Evolutionary conservation across 2,113 vertebrate genomes (phyloP), one percentile per base, ranked within the genome.

Genomic region (Nematolebias whitei): DNA sequence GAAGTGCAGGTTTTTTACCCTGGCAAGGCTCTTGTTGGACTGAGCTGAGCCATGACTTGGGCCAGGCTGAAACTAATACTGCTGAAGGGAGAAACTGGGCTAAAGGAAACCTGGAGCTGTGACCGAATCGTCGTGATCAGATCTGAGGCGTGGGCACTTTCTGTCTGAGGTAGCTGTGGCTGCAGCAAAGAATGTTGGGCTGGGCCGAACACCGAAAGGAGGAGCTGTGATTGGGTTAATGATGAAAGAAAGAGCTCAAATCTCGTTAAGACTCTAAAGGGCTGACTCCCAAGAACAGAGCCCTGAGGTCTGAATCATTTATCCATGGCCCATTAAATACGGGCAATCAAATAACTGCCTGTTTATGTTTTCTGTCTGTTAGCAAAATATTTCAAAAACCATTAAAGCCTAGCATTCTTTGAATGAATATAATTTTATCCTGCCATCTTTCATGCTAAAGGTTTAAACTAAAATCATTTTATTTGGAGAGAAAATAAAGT

Each of bases 1-100:
- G 71, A 84, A 85, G 79, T 85, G 83, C 83, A 75, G 81, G 59
- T 81, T 82, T 76, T 89, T 87, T 75, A 79, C 82, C 78, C 74
- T 74, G 80, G 74, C 68, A 22, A 19, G 39, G 68, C 48, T 24
- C 57, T 76, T 83, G 81, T 87, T 88, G 63, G 65, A 70, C 82
- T 73, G 68, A 68, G 55, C 63, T 59, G 56, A 64, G 64, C 52
- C 14, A 40, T 56, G 44, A 78, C 53, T 41, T 60, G 59, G 71
- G 71, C 57, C 23, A 15, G 56, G 68, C 47, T 79, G 57, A 67
- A 78, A 71, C 16, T 65, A 79, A 79, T 47, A 68, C 61, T 57
- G 64, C 70, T 78, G 57, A 74, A 62, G 74, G 73, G 53, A 74
- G 63, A 58, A 47, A 65, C 60, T 50, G 24, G 16, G 68, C 54